Conservation (phyloP, 2,797 vertebrate species). For the Brachyalestes nurse region DNA sequence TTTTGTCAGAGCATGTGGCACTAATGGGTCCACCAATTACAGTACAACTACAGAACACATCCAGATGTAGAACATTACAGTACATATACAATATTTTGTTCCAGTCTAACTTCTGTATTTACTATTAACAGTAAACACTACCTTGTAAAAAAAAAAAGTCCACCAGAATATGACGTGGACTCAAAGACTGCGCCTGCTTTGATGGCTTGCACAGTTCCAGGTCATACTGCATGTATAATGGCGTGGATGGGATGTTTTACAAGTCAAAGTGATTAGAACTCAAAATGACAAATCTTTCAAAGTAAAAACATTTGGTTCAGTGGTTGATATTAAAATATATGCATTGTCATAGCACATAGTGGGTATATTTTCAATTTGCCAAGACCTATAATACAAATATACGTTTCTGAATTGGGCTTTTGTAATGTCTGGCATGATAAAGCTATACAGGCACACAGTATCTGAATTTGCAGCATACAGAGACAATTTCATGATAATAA, state of each 20-base stretch:
- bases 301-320: neutral
- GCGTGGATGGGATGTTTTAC: neutral
- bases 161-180: too few species aligned
- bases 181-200: neutral
- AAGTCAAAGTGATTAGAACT: neutral
- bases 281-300: neutral
- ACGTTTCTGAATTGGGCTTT: neutral
- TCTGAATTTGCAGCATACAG: neutral
- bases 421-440: neutral
- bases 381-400: neutral
- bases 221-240: neutral
- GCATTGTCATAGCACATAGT: neutral
- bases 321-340: neutral
- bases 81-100: constrained; percentile 37
- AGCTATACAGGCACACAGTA: neutral
- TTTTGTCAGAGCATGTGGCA: constrained; percentile 48
- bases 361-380: neutral
- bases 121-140: neutral
- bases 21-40: constrained; percentile 47
- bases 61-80: constrained; percentile 52
- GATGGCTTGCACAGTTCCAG: neutral
- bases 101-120: constrained; percentile 3
- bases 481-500: neutral
- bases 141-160: neutral
- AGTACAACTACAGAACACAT: constrained; percentile 49